phyloP scores from a whole-genome alignment of 37 sponge, comb jelly and placozoan genomes.

The Mnemiopsis leidyi region DNA sequence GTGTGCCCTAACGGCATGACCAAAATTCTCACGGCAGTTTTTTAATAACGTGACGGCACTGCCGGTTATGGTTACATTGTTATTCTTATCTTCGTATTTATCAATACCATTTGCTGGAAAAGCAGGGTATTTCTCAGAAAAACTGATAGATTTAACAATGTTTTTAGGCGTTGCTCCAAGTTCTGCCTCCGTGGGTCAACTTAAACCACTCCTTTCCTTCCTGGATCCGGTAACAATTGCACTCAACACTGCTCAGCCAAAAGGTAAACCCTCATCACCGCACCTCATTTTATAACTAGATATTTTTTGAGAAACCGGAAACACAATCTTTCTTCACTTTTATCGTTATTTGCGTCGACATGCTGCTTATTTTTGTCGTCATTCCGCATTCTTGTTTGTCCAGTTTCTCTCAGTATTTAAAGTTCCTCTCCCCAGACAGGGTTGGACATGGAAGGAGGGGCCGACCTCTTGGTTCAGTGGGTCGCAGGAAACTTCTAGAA shows the following conservation, averaged over 20 bases:
- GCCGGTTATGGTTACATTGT: neutral
- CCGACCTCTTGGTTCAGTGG: neutral
- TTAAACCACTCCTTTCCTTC: neutral
- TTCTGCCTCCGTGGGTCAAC: neutral
- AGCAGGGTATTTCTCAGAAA: neutral
- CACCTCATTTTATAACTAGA: too few species aligned
- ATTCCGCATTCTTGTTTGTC: too few species aligned
- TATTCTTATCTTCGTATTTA: neutral
- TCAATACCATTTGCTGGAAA: neutral
- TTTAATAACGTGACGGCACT: neutral
- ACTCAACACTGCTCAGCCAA: neutral
- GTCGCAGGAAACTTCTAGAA: neutral
- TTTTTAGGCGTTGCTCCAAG: neutral
- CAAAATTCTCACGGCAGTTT: neutral
- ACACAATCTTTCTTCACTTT: too few species aligned
- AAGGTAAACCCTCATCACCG: too few species aligned
- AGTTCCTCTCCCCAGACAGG: neutral
- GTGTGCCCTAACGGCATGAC: neutral
- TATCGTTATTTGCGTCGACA: too few species aligned
- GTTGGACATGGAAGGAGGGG: neutral
- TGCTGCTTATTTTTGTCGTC: too few species aligned
- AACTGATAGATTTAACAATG: neutral
- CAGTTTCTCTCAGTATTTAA: too few species aligned
- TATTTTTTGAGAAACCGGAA: too few species aligned
- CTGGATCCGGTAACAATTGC: constrained; percentile 5